A percentile compares a stretch with the other conserved stretches of the same genome.
phyloP scores from a whole-genome alignment of 2,113 vertebrate species.

The Macquaria ambigua region DNA sequence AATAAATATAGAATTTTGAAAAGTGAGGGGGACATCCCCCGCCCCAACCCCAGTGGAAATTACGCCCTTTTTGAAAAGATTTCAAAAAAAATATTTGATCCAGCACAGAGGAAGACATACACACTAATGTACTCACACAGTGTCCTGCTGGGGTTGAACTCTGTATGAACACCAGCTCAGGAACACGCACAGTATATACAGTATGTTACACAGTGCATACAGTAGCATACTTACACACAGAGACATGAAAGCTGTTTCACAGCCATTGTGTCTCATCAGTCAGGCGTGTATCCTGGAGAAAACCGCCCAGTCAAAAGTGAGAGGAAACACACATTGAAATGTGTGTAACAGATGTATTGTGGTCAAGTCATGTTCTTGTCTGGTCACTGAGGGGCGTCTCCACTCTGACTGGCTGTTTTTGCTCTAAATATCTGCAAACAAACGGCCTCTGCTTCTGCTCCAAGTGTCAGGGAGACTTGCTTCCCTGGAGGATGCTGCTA shows the following conservation, averaged over 20 bases:
- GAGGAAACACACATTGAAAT: neutral
- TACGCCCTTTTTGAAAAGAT: neutral
- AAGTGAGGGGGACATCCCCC: too few species aligned
- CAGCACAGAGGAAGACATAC: neutral
- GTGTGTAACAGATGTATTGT: constrained; percentile 54
- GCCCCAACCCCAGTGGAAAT: neutral
- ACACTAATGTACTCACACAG: neutral
- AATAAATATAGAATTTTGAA: too few species aligned
- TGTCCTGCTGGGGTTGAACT: neutral
- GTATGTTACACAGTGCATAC: neutral
- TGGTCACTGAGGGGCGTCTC: constrained; percentile 42
- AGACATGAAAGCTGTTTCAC: neutral
- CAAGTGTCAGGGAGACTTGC: neutral
- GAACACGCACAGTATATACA: neutral
- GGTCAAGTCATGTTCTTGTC: constrained; percentile 43
- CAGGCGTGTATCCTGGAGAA: constrained; percentile 38
- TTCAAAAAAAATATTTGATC: neutral
- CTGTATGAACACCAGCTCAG: neutral
- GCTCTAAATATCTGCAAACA: constrained; percentile 39
- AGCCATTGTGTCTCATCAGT: constrained; percentile 43
- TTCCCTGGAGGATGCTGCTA: constrained; percentile 73
- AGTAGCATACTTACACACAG: constrained; percentile 15
- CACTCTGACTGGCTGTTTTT: constrained; percentile 4
- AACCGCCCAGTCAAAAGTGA: constrained; percentile 1
- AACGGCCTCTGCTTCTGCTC: neutral